phyloP scores from a whole-genome alignment of 37 sponge, comb jelly and placozoan species.

The Oscarella lobularis region DNA sequence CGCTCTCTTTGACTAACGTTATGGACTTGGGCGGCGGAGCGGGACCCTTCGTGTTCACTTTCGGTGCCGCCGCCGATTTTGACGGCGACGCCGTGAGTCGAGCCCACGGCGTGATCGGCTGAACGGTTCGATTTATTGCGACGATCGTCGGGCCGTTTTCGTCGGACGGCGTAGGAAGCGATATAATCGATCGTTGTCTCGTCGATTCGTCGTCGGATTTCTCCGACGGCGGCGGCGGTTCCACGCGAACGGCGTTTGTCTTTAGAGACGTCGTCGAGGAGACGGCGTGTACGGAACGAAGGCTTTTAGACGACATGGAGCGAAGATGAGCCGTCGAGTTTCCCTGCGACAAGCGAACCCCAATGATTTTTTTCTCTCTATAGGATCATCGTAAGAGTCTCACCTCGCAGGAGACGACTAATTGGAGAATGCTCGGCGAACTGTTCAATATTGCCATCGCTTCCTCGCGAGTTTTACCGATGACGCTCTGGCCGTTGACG shows the following conservation, averaged over 20 bases:
- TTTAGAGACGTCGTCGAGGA: not conserved
- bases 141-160: not conserved
- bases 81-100: not conserved
- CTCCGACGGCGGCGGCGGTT: not conserved
- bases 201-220: not conserved
- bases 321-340: too few species aligned
- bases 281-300: not conserved
- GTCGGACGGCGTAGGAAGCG: not conserved
- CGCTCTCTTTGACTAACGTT: not conserved
- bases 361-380: too few species aligned
- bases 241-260: not conserved
- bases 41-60: not conserved
- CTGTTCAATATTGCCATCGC: slow-evolving; percentile 8
- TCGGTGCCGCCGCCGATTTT: not conserved
- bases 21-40: not conserved
- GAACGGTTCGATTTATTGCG: not conserved
- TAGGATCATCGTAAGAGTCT: too few species aligned
- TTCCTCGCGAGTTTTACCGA: slow-evolving; percentile 15
- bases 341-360: too few species aligned
- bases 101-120: not conserved
- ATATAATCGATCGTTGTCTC: not conserved
- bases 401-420: not conserved
- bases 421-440: not conserved
- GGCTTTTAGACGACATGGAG: not conserved
- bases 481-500: slow-evolving; percentile 16